Evolutionary conservation across 2,888 invertebrate genomes (phyloP).

Genomic region (Lymantria dispar): DNA sequence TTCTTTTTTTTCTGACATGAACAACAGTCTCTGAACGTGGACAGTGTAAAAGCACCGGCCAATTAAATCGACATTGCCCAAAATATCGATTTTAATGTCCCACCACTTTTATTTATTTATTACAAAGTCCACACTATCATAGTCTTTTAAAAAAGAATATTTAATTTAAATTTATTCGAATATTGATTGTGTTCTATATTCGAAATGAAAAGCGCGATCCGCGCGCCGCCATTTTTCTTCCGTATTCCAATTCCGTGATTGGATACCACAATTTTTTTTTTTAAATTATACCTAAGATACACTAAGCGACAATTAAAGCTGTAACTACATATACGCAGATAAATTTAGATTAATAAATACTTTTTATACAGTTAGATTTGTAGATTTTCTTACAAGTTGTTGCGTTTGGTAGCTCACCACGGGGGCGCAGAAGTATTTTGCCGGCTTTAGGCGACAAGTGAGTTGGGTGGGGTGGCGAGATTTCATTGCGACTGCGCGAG

Average conservation of each 20-base stretch:
- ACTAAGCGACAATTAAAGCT: slow-evolving; percentile 55
- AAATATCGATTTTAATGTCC: slow-evolving; percentile 61
- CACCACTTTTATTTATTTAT: slow-evolving; percentile 39
- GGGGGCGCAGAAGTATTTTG: slow-evolving; percentile 74
- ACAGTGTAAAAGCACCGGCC: slow-evolving; percentile 51
- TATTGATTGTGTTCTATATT: slow-evolving; percentile 41
- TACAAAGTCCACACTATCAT: slow-evolving; percentile 56
- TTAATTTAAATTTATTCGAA: slow-evolving; percentile 23
- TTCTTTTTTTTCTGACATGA: slow-evolving; percentile 70
- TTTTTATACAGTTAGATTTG: slow-evolving; percentile 39
- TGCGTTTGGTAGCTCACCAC: slow-evolving; percentile 70
- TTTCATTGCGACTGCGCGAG: slow-evolving; percentile 66
- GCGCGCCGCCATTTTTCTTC: slow-evolving; percentile 68
- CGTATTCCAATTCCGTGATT: slow-evolving; percentile 41
- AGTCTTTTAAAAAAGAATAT: slow-evolving; percentile 23
- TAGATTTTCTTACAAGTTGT: slow-evolving; percentile 59
- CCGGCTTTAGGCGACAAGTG: slow-evolving; percentile 67
- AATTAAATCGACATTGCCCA: slow-evolving; percentile 44
- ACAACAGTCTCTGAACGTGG: slow-evolving; percentile 62
- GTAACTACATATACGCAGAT: slow-evolving; percentile 24
- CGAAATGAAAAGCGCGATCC: slow-evolving; percentile 44
- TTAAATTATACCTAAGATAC: slow-evolving; percentile 32
- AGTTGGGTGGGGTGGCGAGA: slow-evolving; percentile 67
- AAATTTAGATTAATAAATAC: slow-evolving; percentile 30
- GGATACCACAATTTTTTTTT: slow-evolving; percentile 32